These are phyloP conservation scores for Synchiropus splendidus DNA, from an alignment of 2,113 vertebrate species.

Conservation along the genomic window DNA sequence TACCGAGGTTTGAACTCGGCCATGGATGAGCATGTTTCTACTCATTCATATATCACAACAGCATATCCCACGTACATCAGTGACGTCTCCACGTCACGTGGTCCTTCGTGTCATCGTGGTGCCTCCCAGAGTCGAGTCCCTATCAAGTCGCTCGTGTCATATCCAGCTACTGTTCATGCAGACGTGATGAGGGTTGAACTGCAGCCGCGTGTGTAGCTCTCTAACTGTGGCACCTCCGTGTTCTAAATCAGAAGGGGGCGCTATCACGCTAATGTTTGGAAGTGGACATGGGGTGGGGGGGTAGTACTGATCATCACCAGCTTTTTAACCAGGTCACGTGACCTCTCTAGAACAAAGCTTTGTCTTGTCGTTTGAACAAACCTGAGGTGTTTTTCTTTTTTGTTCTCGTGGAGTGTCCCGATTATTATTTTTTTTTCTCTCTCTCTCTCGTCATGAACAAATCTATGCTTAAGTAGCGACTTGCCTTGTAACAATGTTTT, in stretches of 20 bases:
- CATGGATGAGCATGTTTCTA: too few species aligned
- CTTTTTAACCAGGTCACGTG: constrained; percentile 47
- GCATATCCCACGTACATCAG: too few species aligned
- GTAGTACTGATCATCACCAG: constrained; percentile 57
- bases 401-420: constrained; percentile 44
- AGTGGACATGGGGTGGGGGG: too few species aligned
- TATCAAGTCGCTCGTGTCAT: constrained; percentile 15
- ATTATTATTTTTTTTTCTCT: constrained; percentile 21
- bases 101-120: too few species aligned
- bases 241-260: background rate
- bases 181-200: constrained; percentile 13
- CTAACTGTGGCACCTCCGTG: too few species aligned
- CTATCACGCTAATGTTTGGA: too few species aligned
- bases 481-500: constrained; percentile 73
- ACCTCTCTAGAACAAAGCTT: constrained; percentile 59
- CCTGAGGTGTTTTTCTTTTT: constrained; percentile 31
- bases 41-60: too few species aligned
- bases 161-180: constrained; percentile 22
- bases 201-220: constrained; percentile 35
- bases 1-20: too few species aligned
- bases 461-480: constrained; percentile 68
- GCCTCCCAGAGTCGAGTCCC: constrained; percentile 7
- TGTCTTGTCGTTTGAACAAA: constrained; percentile 35
- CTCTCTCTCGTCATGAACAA: constrained; percentile 55
- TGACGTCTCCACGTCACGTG: too few species aligned